Evolutionary conservation across 2,888 invertebrate species (phyloP).

Genomic region (Lypha dubia): DNA sequence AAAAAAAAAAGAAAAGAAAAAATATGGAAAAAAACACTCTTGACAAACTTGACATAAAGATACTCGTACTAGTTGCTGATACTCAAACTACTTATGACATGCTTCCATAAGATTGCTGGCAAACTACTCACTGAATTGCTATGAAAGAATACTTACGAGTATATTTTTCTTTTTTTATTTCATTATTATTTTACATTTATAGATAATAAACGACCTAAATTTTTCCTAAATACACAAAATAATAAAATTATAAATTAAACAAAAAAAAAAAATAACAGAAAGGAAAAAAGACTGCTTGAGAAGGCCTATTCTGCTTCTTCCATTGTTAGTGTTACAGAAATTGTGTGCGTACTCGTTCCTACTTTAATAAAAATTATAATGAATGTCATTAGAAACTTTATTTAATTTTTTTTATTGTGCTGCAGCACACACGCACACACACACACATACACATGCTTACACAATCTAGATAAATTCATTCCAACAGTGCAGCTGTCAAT

Average conservation of each 20-base stretch:
- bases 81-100: slow-evolving; percentile 45
- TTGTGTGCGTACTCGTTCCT: slow-evolving; percentile 42
- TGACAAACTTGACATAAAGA: slow-evolving; percentile 71
- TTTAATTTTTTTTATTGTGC: slow-evolving; percentile 49
- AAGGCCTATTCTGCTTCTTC: slow-evolving; percentile 30
- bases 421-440: neutral
- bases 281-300: slow-evolving; percentile 26
- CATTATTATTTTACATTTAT: too few species aligned
- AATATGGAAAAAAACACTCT: slow-evolving; percentile 50
- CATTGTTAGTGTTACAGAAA: slow-evolving; percentile 34
- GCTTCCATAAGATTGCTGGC: slow-evolving; percentile 32
- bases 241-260: slow-evolving; percentile 55
- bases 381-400: slow-evolving; percentile 72
- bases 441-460: neutral
- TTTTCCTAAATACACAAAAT: slow-evolving; percentile 66
- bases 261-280: slow-evolving; percentile 19
- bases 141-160: slow-evolving; percentile 39
- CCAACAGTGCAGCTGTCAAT: slow-evolving; percentile 72
- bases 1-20: slow-evolving; percentile 8
- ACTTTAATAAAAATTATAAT: slow-evolving; percentile 63
- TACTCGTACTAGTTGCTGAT: slow-evolving; percentile 32
- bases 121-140: slow-evolving; percentile 10
- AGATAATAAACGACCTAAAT: slow-evolving; percentile 72
- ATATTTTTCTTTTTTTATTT: slow-evolving; percentile 59
- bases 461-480: slow-evolving; percentile 62